These are phyloP conservation scores for Bruchidius siliquastri DNA, from an alignment of 2,888 invertebrate genomes.

Conservation along the genomic window DNA sequence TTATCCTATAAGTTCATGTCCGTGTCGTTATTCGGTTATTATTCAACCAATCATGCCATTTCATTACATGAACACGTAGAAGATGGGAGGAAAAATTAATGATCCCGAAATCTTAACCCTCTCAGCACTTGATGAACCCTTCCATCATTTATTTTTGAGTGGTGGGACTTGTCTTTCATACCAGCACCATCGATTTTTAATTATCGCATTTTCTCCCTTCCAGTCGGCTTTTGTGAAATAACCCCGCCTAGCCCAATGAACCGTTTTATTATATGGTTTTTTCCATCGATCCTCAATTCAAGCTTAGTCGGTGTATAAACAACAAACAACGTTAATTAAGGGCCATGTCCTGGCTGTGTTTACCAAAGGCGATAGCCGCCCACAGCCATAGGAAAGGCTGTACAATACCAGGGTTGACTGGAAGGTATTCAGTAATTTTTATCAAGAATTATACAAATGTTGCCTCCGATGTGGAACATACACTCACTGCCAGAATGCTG, in stretches of 20 bases:
- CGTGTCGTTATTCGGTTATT: no score
- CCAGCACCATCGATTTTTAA: not conserved
- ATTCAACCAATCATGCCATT: no score
- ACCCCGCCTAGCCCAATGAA: not conserved
- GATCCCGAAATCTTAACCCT: not conserved
- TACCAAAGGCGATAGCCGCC: not conserved
- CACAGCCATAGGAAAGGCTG: constrained; percentile 16
- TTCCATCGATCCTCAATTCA: not conserved
- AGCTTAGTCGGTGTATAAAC: not conserved
- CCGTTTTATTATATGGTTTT: not conserved
- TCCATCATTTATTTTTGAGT: not conserved
- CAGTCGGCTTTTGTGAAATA: not conserved
- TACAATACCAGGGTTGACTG: no score
- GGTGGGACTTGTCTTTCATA: not conserved
- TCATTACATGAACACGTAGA: not conserved
- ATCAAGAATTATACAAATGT: no score
- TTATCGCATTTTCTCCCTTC: not conserved
- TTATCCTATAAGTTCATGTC: no score
- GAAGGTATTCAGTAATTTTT: no score
- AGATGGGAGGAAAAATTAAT: not conserved
- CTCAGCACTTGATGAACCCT: not conserved
- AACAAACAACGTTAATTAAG: not conserved
- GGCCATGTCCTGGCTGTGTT: not conserved
- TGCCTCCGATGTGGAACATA: no score
- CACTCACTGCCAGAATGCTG: no score